Base-by-base conservation (phyloP, 2,113 vertebrate species). In the Nyctibius bracteatus region DNA sequence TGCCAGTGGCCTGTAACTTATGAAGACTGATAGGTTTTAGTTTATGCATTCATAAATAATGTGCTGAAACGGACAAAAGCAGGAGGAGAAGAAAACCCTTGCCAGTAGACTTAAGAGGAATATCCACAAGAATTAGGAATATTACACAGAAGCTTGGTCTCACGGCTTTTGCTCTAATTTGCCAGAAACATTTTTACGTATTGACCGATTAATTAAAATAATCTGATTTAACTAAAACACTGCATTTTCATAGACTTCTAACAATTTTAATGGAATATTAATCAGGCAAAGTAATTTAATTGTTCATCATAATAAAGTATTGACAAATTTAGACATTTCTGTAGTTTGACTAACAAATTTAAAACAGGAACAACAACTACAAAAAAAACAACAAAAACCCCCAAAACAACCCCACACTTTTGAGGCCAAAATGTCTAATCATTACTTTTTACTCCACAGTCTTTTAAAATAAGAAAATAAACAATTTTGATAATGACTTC, bases 11-110 rank as follows among this genome's bases (percentile, higher is more conserved):
- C 96, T 96, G 28, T 74, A 94, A 65, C 91, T 97, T 86, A 92
- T 88, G 72, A 93, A 96, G 94, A 97, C 14, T 81, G 82, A 97
- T 74, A 91, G 93, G 55, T 94, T 93, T 39, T 46, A 90, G 74
- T 67, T 96, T 88, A 91, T 66, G 67, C 92, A 94, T 89, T 94
- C 94, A 94, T 96, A 97, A 96, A 95, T 96, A 96, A 96, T 19
- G 27, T 85, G 92, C 61, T 77, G 88, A 95, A 96, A 95, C 0
- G 43, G 85, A 84, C 91, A 95, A 91, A 92, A 83, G 72, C 52
- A 77, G 58, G 43, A 77, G 58, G 43, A 75, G 52, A 86, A 55
- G 66, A 84, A 93, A 88, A 82, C 41, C 39, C 49, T 82, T 66
- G 54, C 63, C 0, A 0, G 51, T 28, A 73, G 91, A 95, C 27